Conservation (phyloP, 2,888 invertebrate species). For the Teleogryllus oceanicus region DNA sequence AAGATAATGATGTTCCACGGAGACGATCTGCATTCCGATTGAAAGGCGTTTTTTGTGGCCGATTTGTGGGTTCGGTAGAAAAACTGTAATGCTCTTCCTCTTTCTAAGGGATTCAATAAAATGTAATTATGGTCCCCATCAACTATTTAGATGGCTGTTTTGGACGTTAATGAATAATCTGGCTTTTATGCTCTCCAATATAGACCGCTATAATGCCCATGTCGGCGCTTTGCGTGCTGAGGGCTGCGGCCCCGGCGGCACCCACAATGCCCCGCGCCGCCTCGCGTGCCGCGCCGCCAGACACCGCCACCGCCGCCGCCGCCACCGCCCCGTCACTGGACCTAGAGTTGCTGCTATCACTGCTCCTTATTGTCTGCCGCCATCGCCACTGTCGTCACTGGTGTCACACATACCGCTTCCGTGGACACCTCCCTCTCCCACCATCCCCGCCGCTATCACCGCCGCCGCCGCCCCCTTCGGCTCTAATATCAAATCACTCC, state of each 20-base stretch:
- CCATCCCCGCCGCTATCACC: neutral
- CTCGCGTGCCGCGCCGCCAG: neutral
- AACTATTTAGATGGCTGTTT: neutral
- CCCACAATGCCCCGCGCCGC: neutral
- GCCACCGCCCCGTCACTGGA: neutral
- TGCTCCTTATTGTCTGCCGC: neutral
- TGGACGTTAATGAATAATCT: constrained; percentile 1
- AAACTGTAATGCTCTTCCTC: neutral
- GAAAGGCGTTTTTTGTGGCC: neutral
- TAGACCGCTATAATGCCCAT: neutral
- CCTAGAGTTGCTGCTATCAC: too few species aligned
- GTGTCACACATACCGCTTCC: neutral
- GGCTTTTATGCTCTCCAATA: neutral
- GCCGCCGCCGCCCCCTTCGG: too few species aligned
- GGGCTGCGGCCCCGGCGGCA: neutral
- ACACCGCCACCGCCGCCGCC: neutral
- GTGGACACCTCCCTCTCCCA: neutral
- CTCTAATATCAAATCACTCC: too few species aligned
- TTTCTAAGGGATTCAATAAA: neutral
- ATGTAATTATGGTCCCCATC: neutral
- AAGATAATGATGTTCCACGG: neutral
- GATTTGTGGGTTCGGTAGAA: neutral
- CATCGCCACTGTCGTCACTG: neutral
- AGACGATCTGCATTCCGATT: neutral
- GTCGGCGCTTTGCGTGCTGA: too few species aligned